Evolutionary conservation across 2,113 vertebrate genomes (phyloP).

Genomic region (Gopherus evgoodei): DNA sequence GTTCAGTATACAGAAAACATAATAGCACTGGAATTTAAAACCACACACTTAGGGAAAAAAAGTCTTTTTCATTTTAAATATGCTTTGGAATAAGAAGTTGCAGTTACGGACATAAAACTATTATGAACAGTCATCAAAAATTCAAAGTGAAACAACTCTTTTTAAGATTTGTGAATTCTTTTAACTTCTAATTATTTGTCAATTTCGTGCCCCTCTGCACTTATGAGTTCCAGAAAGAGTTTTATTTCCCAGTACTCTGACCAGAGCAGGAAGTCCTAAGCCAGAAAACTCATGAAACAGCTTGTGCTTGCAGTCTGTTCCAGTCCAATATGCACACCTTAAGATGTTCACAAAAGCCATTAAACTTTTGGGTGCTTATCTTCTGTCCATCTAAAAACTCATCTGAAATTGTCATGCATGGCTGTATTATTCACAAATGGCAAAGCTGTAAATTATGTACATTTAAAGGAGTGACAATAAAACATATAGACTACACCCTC

Average conservation of each 20-base stretch:
- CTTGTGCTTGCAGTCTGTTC: not conserved
- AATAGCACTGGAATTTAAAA: conserved; percentile 12
- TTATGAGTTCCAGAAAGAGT: not conserved
- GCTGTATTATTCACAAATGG: not conserved
- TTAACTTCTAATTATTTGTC: not conserved
- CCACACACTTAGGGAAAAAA: not conserved
- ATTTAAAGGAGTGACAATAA: not conserved
- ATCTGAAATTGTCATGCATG: fast-evolving
- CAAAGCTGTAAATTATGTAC: not conserved
- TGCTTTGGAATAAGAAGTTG: not conserved
- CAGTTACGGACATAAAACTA: not conserved
- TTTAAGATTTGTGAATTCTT: not conserved
- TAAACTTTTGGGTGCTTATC: not conserved
- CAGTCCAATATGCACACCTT: not conserved
- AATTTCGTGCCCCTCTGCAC: not conserved
- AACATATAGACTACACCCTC: not conserved
- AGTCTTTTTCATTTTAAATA: not conserved
- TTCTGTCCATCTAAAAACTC: not conserved
- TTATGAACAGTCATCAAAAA: not conserved
- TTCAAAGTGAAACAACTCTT: not conserved
- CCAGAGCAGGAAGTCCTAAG: not conserved
- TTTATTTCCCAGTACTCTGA: not conserved
- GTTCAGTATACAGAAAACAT: not conserved
- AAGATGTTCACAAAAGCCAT: not conserved
- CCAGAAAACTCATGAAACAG: not conserved